Percentiles rank a stretch among this genome's conserved stretches.
Conservation (phyloP, 2,797 vertebrate species). For the Gambelia wislizenii region DNA sequence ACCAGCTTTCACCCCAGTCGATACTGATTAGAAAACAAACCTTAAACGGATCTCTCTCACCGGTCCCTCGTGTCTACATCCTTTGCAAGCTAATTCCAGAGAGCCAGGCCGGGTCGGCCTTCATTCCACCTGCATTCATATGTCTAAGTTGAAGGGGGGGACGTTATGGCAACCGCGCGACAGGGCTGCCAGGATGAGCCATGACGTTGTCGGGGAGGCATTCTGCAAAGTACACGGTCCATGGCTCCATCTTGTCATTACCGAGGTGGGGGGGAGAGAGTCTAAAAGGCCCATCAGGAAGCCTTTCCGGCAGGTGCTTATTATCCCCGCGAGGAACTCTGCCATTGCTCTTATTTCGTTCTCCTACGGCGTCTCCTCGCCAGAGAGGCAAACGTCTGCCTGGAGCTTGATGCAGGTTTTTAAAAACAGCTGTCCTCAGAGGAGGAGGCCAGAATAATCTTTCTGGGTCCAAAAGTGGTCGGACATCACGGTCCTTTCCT, state of each 20-base stretch:
- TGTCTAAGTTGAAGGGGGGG: neutral
- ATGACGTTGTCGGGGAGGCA: neutral
- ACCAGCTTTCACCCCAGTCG: too few species aligned
- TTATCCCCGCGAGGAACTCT: neutral
- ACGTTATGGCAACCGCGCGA: too few species aligned
- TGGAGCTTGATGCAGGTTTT: rapidly evolving
- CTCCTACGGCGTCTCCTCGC: too few species aligned
- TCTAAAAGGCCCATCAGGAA: slow-evolving; percentile 21
- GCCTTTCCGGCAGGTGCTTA: neutral
- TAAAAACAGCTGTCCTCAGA: neutral
- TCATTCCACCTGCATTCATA: neutral
- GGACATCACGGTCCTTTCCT: neutral
- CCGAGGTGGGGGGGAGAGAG: neutral
- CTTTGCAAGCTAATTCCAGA: too few species aligned
- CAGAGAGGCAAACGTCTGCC: neutral
- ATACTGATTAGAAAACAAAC: too few species aligned
- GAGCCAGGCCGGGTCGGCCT: too few species aligned
- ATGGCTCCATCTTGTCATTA: slow-evolving; percentile 19
- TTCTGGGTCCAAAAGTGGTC: neutral
- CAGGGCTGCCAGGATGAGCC: neutral
- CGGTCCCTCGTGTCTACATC: too few species aligned
- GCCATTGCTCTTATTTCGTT: too few species aligned
- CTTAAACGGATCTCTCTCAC: too few species aligned
- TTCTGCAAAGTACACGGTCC: neutral
- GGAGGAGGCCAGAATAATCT: too few species aligned